Evolutionary conservation across 1,140 invertebrate genomes (phyloP), one percentile per base, ranked within the genome.

Genomic region (Heliconius eleuchia): DNA sequence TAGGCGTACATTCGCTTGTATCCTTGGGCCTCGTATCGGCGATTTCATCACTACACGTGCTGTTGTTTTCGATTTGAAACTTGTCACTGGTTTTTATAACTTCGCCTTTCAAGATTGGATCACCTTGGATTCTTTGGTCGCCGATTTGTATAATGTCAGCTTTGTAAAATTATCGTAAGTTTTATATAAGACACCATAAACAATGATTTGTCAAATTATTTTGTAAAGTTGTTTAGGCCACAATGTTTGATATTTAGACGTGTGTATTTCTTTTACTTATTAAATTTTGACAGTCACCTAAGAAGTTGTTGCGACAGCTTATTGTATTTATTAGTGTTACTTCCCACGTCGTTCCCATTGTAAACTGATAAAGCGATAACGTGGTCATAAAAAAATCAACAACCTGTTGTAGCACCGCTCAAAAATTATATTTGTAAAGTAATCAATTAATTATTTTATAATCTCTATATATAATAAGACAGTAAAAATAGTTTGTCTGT

Each of bases 31-130:
- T 73, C 16, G 37, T 71, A 52, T 34, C 55, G 55, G 9, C 34
- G 73, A 46, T 79, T 39, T 77, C 37, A 27, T 77, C 30, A 50
- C 37, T 77, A 78, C 76, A 81, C 80, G 80, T 81, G 80, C n/a
- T 66, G 73, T 80, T 80, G 79, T 80, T 80, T 76, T 76, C 55
- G 77, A 74, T 70, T 52, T 60, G 39, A 55, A 80, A 77, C 74
- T 73, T 76, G 52, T 78, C 77, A 50, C 71, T 37, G 16, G 60
- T 70, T 73, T 55, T 80, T 42, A 34, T 70, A 71, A 55, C 30
- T 79, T 74, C 5, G 77, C 77, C 42, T 71, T 71, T 37, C 46
- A 79, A 30, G 37, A 71, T 79, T 23, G 77, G 77, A 79, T 79
- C 73, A 74, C 77, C 73, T 79, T 79, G 77, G 57, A 11, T 52